Evolutionary conservation across 2,888 invertebrate species (phyloP).

Genomic region (Rhimphoctona megacephalus): DNA sequence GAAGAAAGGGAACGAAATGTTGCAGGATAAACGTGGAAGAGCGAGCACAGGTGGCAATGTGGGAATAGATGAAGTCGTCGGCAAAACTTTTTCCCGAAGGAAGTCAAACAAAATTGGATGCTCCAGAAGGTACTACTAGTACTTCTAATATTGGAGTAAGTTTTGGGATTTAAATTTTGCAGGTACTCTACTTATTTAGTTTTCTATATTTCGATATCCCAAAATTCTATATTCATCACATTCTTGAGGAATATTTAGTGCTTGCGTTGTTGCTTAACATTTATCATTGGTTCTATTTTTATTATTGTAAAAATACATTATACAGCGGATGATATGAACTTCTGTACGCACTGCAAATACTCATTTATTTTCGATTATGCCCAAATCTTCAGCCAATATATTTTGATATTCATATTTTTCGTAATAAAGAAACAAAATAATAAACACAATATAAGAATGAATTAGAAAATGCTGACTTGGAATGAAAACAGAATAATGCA

Average conservation of each 20-base stretch:
- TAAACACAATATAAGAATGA: not conserved
- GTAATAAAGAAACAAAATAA: not conserved
- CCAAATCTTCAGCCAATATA: not conserved
- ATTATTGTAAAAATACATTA: not conserved
- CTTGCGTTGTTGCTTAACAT: not conserved
- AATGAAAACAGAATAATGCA: not conserved
- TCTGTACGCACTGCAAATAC: too few species aligned
- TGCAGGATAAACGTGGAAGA: conserved; percentile 64
- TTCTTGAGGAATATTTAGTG: not conserved
- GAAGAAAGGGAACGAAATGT: conserved; percentile 50
- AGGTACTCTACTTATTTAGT: not conserved
- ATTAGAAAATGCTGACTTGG: not conserved
- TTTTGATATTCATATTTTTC: not conserved
- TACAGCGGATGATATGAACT: not conserved
- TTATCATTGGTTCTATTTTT: not conserved
- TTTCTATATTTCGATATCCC: not conserved
- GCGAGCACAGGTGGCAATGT: conserved; percentile 50
- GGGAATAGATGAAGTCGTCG: conserved; percentile 40
- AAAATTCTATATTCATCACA: not conserved
- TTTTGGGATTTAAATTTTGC: conserved; percentile 5
- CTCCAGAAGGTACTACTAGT: conserved; percentile 64
- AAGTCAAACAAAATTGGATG: conserved; percentile 65
- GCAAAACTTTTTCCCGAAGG: conserved; percentile 61
- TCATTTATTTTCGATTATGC: not conserved
- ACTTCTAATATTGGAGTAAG: conserved; percentile 30